Evolutionary conservation across 2,797 vertebrate species (phyloP).

Genomic region (Geotrypetes seraphini): DNA sequence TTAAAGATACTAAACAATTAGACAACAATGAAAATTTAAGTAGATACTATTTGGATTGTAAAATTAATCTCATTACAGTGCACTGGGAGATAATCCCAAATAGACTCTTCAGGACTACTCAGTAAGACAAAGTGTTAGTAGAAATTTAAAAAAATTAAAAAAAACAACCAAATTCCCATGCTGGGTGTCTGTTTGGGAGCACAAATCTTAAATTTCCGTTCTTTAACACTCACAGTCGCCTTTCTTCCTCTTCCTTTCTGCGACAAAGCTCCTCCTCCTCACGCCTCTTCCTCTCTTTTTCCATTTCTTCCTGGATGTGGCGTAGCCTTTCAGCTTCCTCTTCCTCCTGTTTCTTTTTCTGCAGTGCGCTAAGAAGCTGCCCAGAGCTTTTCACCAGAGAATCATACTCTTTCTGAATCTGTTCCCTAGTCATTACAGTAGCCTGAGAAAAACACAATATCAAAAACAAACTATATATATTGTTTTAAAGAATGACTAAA

Average conservation of each 20-base stretch:
- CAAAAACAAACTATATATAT: background rate
- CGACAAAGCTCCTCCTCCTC: slow-evolving; percentile 74
- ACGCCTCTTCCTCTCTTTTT: slow-evolving; percentile 71
- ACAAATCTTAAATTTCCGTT: too few species aligned
- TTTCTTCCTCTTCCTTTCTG: slow-evolving; percentile 77
- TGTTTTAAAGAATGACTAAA: too few species aligned
- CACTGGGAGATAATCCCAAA: too few species aligned
- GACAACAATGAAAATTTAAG: too few species aligned
- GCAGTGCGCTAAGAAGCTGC: slow-evolving; percentile 72
- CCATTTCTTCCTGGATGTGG: slow-evolving; percentile 91
- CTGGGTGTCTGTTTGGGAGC: too few species aligned
- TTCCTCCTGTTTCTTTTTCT: slow-evolving; percentile 89
- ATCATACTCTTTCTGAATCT: slow-evolving; percentile 78
- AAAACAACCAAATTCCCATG: too few species aligned
- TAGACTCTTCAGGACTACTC: too few species aligned
- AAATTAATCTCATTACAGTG: too few species aligned
- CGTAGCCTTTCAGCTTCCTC: slow-evolving; percentile 81
- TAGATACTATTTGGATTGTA: too few species aligned
- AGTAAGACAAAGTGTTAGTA: too few species aligned
- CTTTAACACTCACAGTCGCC: slow-evolving; percentile 77
- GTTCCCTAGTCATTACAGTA: slow-evolving; percentile 71
- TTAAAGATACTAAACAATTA: too few species aligned
- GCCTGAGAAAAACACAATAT: slow-evolving; percentile 43
- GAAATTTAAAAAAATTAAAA: too few species aligned
- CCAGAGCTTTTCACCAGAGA: slow-evolving; percentile 77